phyloP scores from a whole-genome alignment of 2,888 invertebrate genomes.

The Argyra leucocephala region DNA sequence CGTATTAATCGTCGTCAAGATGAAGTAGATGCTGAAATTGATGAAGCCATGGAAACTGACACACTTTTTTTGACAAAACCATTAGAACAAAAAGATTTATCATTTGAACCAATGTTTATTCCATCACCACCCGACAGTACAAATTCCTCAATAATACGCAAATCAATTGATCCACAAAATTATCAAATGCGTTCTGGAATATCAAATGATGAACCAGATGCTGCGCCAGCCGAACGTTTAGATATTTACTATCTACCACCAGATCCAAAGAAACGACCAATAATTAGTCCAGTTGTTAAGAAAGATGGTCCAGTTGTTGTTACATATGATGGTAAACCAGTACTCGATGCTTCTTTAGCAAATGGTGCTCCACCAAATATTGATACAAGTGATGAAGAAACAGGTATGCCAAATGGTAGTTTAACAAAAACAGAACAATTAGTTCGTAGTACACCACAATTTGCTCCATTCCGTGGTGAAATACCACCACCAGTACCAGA shows the following conservation, averaged over 20 bases:
- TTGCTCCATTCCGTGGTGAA: slow-evolving; percentile 64
- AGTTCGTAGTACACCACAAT: slow-evolving; percentile 59
- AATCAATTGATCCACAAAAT: slow-evolving; percentile 32
- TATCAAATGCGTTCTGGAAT: slow-evolving; percentile 22
- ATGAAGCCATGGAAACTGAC: slow-evolving; percentile 41
- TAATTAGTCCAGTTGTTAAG: slow-evolving; percentile 27
- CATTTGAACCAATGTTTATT: slow-evolving; percentile 72
- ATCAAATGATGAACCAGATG: slow-evolving; percentile 28
- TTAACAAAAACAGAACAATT: slow-evolving; percentile 51
- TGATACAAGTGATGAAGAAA: slow-evolving; percentile 21
- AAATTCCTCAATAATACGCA: slow-evolving; percentile 34
- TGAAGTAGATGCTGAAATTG: slow-evolving; percentile 38
- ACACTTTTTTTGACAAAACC: slow-evolving; percentile 43
- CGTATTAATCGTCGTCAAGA: slow-evolving; percentile 38
- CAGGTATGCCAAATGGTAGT: slow-evolving; percentile 30
- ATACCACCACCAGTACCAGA: slow-evolving; percentile 53
- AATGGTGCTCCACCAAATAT: slow-evolving; percentile 45
- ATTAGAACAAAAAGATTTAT: slow-evolving; percentile 49
- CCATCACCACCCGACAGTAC: slow-evolving; percentile 64
- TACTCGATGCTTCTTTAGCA: slow-evolving; percentile 55
- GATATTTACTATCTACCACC: slow-evolving; percentile 69
- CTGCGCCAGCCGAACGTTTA: slow-evolving; percentile 61
- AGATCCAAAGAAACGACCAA: slow-evolving; percentile 43
- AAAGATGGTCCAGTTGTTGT: slow-evolving; percentile 56
- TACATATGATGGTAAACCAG: slow-evolving; percentile 66